Conservation (phyloP, 1,140 invertebrate genomes). For the Tigriopus japonicus region DNA sequence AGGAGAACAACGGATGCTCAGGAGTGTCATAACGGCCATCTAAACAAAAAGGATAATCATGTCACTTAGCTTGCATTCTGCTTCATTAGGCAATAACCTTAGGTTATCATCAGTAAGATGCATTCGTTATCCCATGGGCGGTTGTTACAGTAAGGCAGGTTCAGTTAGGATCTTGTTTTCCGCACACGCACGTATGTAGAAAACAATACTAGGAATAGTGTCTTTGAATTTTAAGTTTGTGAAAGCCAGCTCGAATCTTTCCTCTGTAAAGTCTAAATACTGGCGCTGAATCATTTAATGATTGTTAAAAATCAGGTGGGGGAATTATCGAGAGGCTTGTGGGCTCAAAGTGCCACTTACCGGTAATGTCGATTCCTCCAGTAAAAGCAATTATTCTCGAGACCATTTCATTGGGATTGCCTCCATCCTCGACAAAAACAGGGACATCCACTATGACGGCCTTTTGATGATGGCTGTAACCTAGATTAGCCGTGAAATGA, state of each 20-base stretch:
- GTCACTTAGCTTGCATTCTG: background rate
- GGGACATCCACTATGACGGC: slow-evolving; percentile 15
- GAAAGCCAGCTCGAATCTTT: too few relatives aligned
- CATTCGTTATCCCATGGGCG: too few relatives aligned
- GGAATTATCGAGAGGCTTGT: too few relatives aligned
- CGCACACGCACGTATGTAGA: too few relatives aligned
- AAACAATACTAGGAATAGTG: too few relatives aligned
- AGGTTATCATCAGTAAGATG: too few relatives aligned
- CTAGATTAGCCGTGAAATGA: slow-evolving; percentile 1
- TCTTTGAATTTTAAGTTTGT: too few relatives aligned
- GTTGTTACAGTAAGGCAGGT: too few relatives aligned
- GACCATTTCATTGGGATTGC: slow-evolving; percentile 1
- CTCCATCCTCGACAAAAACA: background rate
- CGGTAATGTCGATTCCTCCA: slow-evolving; percentile 19
- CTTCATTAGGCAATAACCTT: background rate
- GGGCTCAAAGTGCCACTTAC: background rate
- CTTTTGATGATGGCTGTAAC: slow-evolving; percentile 20
- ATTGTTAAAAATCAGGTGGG: too few relatives aligned
- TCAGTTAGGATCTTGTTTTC: too few relatives aligned
- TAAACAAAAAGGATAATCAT: background rate
- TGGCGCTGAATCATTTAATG: too few relatives aligned
- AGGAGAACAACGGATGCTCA: slow-evolving; percentile 18
- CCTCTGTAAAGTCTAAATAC: too few relatives aligned
- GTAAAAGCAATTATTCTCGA: slow-evolving; percentile 18
- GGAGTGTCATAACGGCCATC: slow-evolving; percentile 21